Evolutionary conservation across 1,140 invertebrate genomes (phyloP).

Genomic region (Helicorthomorpha holstii): DNA sequence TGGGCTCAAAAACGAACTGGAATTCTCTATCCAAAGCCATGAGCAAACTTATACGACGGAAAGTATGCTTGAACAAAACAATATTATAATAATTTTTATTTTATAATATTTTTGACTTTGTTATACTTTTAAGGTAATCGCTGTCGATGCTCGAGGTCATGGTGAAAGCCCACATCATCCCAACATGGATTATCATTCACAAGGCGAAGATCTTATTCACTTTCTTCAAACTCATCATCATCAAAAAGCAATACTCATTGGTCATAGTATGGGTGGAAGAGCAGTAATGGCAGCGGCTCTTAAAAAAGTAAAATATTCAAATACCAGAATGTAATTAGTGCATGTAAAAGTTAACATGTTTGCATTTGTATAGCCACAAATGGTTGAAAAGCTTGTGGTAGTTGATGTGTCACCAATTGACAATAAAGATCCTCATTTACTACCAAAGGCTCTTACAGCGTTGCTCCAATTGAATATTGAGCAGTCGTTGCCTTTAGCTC

Average conservation of each 20-base stretch:
- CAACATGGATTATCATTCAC: neutral
- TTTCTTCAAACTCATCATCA: neutral
- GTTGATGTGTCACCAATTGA: conserved; percentile 66
- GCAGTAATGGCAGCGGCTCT: neutral
- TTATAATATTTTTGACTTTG: neutral
- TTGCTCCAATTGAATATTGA: conserved; percentile 34
- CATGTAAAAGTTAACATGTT: neutral
- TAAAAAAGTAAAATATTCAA: neutral
- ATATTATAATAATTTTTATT: neutral
- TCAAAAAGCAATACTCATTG: neutral
- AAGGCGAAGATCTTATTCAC: neutral
- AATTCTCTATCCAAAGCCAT: neutral
- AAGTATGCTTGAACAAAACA: neutral
- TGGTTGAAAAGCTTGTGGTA: conserved; percentile 59
- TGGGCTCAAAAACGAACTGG: neutral
- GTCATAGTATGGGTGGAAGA: neutral
- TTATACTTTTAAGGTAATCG: neutral
- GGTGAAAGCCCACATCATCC: neutral
- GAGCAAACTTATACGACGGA: neutral
- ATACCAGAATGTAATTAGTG: neutral
- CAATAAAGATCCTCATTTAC: conserved; percentile 41
- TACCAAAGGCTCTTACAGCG: conserved; percentile 43
- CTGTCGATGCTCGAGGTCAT: neutral
- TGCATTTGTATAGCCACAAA: conserved; percentile 37
- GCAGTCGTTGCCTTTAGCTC: conserved; percentile 34